Conservation (phyloP, 2,113 vertebrate species). For the Patagioenas fasciata region DNA sequence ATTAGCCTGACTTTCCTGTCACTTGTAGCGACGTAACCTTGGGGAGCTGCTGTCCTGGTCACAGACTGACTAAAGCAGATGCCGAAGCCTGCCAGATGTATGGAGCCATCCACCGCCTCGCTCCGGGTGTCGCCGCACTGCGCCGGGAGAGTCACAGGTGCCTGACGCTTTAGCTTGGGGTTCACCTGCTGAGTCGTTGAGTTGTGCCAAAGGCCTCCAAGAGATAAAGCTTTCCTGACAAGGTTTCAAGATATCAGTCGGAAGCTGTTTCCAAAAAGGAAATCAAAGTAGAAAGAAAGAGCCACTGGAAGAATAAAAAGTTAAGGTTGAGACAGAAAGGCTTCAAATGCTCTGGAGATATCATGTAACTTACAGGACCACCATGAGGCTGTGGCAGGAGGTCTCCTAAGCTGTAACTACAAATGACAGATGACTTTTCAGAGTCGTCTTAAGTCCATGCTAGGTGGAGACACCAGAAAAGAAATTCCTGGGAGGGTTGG, state of each 20-base stretch:
- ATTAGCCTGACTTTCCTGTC: background rate
- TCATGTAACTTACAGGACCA: background rate
- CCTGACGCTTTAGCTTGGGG: background rate
- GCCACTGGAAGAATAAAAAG: background rate
- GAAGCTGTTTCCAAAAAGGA: background rate
- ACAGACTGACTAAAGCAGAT: background rate
- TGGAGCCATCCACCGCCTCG: rapidly evolving
- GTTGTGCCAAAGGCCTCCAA: background rate
- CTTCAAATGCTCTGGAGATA: background rate
- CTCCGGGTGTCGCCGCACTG: background rate
- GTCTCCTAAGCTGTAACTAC: background rate
- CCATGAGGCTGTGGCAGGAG: background rate
- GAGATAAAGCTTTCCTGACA: background rate
- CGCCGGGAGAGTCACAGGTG: rapidly evolving
- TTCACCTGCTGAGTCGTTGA: background rate
- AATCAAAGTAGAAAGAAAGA: background rate
- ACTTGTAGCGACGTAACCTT: background rate
- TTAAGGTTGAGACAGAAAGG: background rate
- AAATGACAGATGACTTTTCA: background rate
- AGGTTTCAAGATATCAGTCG: background rate
- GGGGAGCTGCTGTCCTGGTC: background rate
- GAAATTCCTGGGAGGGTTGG: background rate
- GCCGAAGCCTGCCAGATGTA: background rate
- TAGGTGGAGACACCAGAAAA: background rate
- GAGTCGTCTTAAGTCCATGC: no score